Percentiles rank a stretch among this genome's conserved stretches.
These are phyloP conservation scores for Bellardia bayeri DNA, from an alignment of 2,888 invertebrate genomes.

Conservation along the genomic window DNA sequence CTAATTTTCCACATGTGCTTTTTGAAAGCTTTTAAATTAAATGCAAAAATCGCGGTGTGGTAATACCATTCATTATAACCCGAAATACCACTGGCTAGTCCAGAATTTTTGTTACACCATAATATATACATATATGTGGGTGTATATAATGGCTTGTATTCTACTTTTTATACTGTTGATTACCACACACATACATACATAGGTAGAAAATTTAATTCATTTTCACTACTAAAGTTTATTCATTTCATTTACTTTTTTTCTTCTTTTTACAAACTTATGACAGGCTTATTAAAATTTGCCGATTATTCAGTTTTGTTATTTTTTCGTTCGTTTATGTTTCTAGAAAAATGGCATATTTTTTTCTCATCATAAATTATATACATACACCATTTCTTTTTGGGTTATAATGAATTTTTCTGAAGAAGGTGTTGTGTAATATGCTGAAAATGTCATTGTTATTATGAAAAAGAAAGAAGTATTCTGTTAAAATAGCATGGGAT, in stretches of 20 bases:
- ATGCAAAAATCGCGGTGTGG: too few relatives aligned
- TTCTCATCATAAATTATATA: background rate
- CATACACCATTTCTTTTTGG: background rate
- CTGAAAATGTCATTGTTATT: constrained; percentile 24
- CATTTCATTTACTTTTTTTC: constrained; percentile 17
- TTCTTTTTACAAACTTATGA: constrained; percentile 61
- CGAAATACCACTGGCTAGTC: too few relatives aligned
- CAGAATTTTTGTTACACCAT: too few relatives aligned
- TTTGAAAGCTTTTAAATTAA: too few relatives aligned
- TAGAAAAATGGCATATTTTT: constrained; percentile 7
- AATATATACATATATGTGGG: background rate
- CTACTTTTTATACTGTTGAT: constrained; percentile 48
- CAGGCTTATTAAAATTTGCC: constrained; percentile 72
- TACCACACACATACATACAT: constrained; percentile 20
- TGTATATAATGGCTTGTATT: background rate
- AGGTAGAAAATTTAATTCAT: constrained; percentile 52
- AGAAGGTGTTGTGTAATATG: background rate
- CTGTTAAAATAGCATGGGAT: background rate
- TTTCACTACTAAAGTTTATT: constrained; percentile 42
- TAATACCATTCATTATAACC: too few relatives aligned
- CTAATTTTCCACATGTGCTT: too few relatives aligned
- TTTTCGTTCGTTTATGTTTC: background rate
- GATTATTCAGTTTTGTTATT: constrained; percentile 58
- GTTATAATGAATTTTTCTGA: constrained; percentile 1
- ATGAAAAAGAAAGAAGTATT: background rate